Evolutionary conservation across 2,888 invertebrate genomes (phyloP).

Genomic region (Oegoconia quadripuncta): DNA sequence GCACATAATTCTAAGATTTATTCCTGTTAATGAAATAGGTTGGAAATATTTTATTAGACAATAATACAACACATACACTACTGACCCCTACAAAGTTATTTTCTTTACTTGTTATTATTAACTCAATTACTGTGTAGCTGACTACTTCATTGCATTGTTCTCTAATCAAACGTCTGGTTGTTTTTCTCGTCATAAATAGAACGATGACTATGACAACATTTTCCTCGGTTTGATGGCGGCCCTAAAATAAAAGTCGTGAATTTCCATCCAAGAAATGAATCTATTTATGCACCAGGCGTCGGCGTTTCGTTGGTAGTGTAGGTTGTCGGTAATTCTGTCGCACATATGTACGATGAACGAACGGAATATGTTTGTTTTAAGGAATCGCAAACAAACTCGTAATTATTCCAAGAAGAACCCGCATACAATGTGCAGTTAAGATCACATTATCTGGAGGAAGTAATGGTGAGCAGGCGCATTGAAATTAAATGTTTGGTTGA

Average conservation of each 20-base stretch:
- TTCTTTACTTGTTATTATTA: too few relatives aligned
- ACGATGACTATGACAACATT: constrained; percentile 40
- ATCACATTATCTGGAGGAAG: constrained; percentile 41
- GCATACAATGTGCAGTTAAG: constrained; percentile 50
- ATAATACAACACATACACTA: too few relatives aligned
- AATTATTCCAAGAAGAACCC: constrained; percentile 59
- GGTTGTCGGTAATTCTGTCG: constrained; percentile 55
- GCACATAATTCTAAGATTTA: too few relatives aligned
- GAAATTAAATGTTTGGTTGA: constrained; percentile 14
- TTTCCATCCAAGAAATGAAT: constrained; percentile 66
- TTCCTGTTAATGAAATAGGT: too few relatives aligned
- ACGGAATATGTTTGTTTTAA: constrained; percentile 69
- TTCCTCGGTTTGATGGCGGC: constrained; percentile 39
- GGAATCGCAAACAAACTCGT: constrained; percentile 68
- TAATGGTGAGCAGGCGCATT: constrained; percentile 32
- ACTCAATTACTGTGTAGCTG: not conserved
- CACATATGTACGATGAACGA: too few relatives aligned
- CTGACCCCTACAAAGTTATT: too few relatives aligned
- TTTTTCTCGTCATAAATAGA: constrained; percentile 49
- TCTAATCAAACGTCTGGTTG: constrained; percentile 17
- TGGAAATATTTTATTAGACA: too few relatives aligned
- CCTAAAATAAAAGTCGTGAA: constrained; percentile 58
- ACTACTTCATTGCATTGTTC: constrained; percentile 1
- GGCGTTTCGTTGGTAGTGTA: constrained; percentile 51
- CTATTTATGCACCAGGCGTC: constrained; percentile 67